Evolutionary conservation across 2,888 invertebrate genomes (phyloP), one percentile per base, ranked within the genome.

Genomic region (Torymus texanus): DNA sequence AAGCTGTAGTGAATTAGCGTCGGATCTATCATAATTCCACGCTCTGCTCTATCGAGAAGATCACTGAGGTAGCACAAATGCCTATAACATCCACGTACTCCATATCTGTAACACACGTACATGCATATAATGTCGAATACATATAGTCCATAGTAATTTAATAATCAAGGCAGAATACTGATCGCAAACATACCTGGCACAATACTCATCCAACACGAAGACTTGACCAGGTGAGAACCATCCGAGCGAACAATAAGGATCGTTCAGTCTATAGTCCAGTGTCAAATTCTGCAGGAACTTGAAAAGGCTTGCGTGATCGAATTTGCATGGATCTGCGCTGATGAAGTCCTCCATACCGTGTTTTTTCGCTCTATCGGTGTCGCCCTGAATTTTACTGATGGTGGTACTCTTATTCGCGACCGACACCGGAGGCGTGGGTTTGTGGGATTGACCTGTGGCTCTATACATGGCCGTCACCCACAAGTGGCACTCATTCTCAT

Each of bases 141-240:
- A 41, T 41, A 8, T 8, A n/a, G 13, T 10, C 41, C 8, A 24
- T 63, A 14, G 16, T 41, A 4, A n/a, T 1, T n/a, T 24, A 0
- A 55, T 24, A 14, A 67, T 21, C 3, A 13, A 16, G 5, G 13
- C 5, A 29, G 41, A 21, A 1, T 21, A 21, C 2, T 29, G 1
- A 59, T 14, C 11, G 51, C 11, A 51, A 21, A 56, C 41, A 24
- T 83, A 90, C 85, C 95, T 93, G 10, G 99, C 98, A 90, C 98
- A 98, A 91, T 99, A 98, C 90, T 98, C 98, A 90, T 99, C 99
- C 85, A 99, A 92, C 13, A 98, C 98, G 91, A 99, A 99, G 74
- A 99, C 96, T 93, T 99, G 99, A 0, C 99, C 99, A 0, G 99
- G 99, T 87, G 98, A 98, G 91, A 99, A 99, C 99, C 99, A 99